Base-by-base conservation (phyloP, 2,888 invertebrate species). In the Onthophagus sagittarius region DNA sequence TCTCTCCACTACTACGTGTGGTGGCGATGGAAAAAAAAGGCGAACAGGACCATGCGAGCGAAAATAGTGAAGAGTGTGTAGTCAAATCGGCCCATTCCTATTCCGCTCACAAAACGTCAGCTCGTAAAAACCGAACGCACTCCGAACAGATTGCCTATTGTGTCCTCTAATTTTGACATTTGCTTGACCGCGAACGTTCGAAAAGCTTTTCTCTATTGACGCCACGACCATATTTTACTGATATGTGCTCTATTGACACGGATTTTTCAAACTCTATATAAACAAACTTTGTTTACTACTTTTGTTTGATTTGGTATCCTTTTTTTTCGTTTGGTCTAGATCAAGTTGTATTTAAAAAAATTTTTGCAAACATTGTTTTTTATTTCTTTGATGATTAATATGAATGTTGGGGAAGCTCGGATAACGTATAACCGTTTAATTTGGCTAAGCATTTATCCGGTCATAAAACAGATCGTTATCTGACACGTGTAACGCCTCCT, bases 381-480 rank as follows among this genome's bases (percentile, higher is more conserved):
- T n/a, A n/a, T n/a, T n/a, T n/a, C n/a, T 33, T 53, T 53, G 7
- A 53, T 53, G 39, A 11, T 23, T 53, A 53, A 11, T 53, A 53
- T 7, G 39, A 53, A 53, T 11, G 23, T 23, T 15, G 23, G 67
- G 67, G 76, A 78, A 77, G 79, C 79, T 77, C 79, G 79, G 81
- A 82, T 82, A 82, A 81, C 39, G 39, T 53, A 83, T 81, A 79
- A 81, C 79, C 78, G 79, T 82, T 83, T 84, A 83, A 84, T 84
- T 84, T 83, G 83, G 82, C 81, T 82, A 83, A 84, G 81, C 83
- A 83, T 83, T 84, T 84, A 83, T 82, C 81, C 83, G 83, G 81
- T 83, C 83, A 83, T 84, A 83, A 84, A 84, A 81, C 83, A 83
- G 84, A 84, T 84, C 80, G 80, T 82, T 83, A 84, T 84, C 84